These are phyloP conservation scores for Drosophila sechellia DNA, from an alignment of 1,140 invertebrate species.

Conservation along the genomic window DNA sequence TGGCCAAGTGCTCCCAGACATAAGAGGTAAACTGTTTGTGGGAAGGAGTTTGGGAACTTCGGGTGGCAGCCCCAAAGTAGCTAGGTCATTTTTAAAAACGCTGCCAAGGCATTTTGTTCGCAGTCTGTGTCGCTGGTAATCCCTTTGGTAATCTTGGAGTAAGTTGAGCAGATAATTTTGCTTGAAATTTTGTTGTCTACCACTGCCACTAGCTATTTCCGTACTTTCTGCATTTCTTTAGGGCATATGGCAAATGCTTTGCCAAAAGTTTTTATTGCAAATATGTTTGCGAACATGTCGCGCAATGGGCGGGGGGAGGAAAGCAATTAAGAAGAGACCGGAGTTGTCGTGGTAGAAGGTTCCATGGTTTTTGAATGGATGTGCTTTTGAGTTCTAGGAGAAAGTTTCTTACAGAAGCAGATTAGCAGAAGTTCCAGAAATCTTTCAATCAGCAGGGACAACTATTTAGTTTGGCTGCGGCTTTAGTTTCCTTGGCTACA, in stretches of 20 bases:
- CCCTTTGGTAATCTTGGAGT: slow-evolving; percentile 58
- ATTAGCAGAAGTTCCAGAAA: slow-evolving; percentile 8
- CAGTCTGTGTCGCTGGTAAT: slow-evolving; percentile 46
- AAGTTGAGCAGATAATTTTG: slow-evolving; percentile 63
- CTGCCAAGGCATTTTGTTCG: slow-evolving; percentile 35
- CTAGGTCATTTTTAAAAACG: slow-evolving; percentile 67
- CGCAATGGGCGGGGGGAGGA: not conserved
- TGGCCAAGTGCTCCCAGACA: slow-evolving; percentile 31
- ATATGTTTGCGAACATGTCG: slow-evolving; percentile 28
- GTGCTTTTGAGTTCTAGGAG: slow-evolving; percentile 25
- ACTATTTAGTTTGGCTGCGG: not conserved
- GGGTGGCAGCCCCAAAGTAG: slow-evolving; percentile 15
- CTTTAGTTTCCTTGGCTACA: not conserved
- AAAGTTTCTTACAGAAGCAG: slow-evolving; percentile 15
- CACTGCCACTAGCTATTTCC: not conserved
- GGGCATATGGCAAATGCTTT: slow-evolving; percentile 36
- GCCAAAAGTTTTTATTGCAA: slow-evolving; percentile 51
- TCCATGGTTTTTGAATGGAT: slow-evolving; percentile 18
- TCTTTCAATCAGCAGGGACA: slow-evolving; percentile 16
- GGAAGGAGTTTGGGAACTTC: slow-evolving; percentile 5
- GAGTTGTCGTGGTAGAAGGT: slow-evolving; percentile 8
- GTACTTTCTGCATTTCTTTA: slow-evolving; percentile 4
- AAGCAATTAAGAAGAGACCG: slow-evolving; percentile 38
- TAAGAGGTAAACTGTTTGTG: slow-evolving; percentile 12
- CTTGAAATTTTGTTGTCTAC: slow-evolving; percentile 20